A percentile compares a stretch with the other conserved stretches of the same genome.
Evolutionary conservation across 2,113 vertebrate species (phyloP).

Genomic region (Gulo gulo): DNA sequence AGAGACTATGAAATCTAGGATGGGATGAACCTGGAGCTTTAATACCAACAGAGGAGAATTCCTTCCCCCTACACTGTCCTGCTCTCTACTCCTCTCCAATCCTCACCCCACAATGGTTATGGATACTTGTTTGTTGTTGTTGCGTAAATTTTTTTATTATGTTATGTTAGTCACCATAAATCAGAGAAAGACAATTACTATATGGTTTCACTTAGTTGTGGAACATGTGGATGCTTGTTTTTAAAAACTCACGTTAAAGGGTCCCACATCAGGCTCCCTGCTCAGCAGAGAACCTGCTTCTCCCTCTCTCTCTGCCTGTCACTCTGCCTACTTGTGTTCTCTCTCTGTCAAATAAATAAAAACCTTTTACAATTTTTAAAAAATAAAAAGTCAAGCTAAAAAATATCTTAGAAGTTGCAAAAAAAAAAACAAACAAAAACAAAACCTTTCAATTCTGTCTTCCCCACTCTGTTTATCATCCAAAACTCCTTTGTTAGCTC

Average conservation of each 20-base stretch:
- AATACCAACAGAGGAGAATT: not conserved
- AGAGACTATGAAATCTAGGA: not conserved
- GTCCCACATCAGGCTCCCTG: too few species aligned
- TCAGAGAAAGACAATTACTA: too few species aligned
- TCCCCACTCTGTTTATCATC: not conserved
- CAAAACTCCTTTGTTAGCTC: not conserved
- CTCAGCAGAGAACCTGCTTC: too few species aligned
- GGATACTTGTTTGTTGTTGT: not conserved
- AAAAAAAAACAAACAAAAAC: not conserved
- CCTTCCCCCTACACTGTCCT: not conserved
- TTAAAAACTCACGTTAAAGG: too few species aligned
- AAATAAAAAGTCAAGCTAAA: not conserved
- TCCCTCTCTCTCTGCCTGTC: too few species aligned
- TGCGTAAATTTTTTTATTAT: too few species aligned
- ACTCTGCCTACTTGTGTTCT: too few species aligned
- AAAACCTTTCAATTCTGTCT: not conserved
- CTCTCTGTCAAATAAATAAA: too few species aligned
- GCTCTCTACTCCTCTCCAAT: not conserved
- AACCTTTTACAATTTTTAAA: too few species aligned
- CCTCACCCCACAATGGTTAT: not conserved
- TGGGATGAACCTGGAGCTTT: not conserved
- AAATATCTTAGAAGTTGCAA: not conserved
- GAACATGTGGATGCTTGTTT: too few species aligned
- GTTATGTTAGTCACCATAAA: too few species aligned
- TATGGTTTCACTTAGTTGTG: too few species aligned